These are phyloP conservation scores for Drosophila dives DNA, from an alignment of 2,888 invertebrate genomes.

Conservation along the genomic window DNA sequence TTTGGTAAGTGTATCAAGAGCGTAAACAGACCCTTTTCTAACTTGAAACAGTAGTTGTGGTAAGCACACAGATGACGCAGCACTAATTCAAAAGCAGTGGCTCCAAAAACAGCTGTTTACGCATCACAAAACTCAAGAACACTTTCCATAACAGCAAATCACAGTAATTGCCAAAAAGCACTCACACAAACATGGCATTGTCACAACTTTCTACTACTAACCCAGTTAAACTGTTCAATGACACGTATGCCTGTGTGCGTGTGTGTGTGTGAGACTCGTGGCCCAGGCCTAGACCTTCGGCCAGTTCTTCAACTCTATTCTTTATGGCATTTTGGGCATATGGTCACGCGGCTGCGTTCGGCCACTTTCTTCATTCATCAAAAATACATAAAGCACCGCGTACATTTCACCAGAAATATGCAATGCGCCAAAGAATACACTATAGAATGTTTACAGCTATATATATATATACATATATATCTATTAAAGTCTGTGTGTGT, in stretches of 20 bases:
- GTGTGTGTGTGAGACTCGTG: constrained; percentile 11
- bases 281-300: constrained; percentile 54
- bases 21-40: not conserved
- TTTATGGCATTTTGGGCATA: constrained; percentile 44
- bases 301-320: constrained; percentile 26
- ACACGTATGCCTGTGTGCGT: constrained; percentile 16
- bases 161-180: constrained; percentile 54
- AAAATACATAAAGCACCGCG: constrained; percentile 64
- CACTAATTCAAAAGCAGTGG: not conserved
- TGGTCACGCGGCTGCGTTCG: constrained; percentile 58
- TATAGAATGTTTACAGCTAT: constrained; percentile 48
- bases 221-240: constrained; percentile 69
- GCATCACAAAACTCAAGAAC: constrained; percentile 29
- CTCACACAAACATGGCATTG: constrained; percentile 34
- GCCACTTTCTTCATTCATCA: constrained; percentile 72
- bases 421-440: constrained; percentile 47
- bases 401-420: constrained; percentile 70
- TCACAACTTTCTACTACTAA: constrained; percentile 71
- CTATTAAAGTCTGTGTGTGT: not conserved
- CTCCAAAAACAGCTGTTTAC: constrained; percentile 12
- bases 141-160: constrained; percentile 46
- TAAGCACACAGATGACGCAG: constrained; percentile 13
- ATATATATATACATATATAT: not conserved
- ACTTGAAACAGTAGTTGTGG: not conserved
- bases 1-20: not conserved